Percentiles rank a stretch among this genome's conserved stretches.
phyloP scores from a whole-genome alignment of 2,113 vertebrate species.

The Mirounga angustirostris region DNA sequence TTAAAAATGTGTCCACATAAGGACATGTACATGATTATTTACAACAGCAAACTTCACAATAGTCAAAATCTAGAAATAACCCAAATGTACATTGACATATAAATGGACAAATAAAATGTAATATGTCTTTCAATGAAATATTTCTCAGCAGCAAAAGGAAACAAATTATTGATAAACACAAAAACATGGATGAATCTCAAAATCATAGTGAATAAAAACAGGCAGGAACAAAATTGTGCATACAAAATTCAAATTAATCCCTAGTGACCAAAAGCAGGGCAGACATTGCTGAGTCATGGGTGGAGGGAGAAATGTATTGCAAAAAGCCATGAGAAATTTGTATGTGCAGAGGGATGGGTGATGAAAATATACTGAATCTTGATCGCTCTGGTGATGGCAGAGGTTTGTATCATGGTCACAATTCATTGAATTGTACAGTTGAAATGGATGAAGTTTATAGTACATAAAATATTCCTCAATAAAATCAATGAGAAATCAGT shows the following conservation, averaged over 20 bases:
- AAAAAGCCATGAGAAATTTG: not conserved
- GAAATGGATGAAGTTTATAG: not conserved
- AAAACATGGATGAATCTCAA: not conserved
- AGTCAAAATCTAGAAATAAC: not conserved
- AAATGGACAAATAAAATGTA: not conserved
- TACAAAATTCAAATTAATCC: not conserved
- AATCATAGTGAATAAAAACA: not conserved
- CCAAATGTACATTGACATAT: not conserved
- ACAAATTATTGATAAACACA: not conserved
- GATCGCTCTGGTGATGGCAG: not conserved
- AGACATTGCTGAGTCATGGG: not conserved
- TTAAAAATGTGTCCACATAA: not conserved
- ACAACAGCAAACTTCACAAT: not conserved
- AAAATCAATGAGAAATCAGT: not conserved
- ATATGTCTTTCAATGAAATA: not conserved
- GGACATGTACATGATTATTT: not conserved
- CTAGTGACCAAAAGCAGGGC: not conserved
- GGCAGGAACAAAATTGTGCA: not conserved
- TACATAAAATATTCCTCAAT: not conserved
- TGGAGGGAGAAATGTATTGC: not conserved
- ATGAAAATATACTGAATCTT: not conserved
- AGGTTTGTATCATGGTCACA: not conserved
- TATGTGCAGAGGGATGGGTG: accelerated
- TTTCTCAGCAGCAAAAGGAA: not conserved
- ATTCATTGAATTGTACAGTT: not conserved